Percentiles rank a stretch among this genome's conserved stretches.
These are phyloP conservation scores for Watsonalla binaria DNA, from an alignment of 2,888 invertebrate genomes.

Conservation along the genomic window DNA sequence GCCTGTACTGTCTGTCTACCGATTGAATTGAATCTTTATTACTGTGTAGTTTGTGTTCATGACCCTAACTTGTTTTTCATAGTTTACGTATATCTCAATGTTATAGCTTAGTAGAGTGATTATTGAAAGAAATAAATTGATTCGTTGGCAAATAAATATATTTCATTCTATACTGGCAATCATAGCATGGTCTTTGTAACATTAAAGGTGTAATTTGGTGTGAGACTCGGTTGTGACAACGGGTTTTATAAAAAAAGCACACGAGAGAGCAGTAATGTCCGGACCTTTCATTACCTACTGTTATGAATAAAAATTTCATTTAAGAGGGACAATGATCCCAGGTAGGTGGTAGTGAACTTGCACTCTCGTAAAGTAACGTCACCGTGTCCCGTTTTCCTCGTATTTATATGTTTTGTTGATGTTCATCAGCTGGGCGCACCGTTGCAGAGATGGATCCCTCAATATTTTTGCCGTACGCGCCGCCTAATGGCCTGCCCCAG, in stretches of 20 bases:
- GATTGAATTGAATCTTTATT: too few relatives aligned
- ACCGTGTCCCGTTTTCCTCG: neutral
- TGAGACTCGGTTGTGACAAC: conserved; percentile 34
- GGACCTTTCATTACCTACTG: conserved; percentile 20
- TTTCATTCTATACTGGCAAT: conserved; percentile 15
- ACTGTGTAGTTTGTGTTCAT: too few relatives aligned
- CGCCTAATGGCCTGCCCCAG: conserved; percentile 87
- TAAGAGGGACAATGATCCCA: conserved; percentile 4
- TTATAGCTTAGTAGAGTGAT: conserved; percentile 8
- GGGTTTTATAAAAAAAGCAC: conserved; percentile 19
- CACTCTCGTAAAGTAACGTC: neutral
- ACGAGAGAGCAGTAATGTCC: conserved; percentile 31
- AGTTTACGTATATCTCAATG: conserved; percentile 23
- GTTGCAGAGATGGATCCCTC: conserved; percentile 84
- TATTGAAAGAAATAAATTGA: too few relatives aligned
- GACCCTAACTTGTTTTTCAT: conserved; percentile 20
- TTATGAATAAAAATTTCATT: conserved; percentile 25
- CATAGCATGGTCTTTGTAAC: conserved; percentile 18
- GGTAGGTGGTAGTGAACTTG: conserved; percentile 9
- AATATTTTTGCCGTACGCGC: conserved; percentile 81
- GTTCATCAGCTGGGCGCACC: conserved; percentile 33
- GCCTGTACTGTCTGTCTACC: too few relatives aligned
- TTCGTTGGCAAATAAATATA: conserved; percentile 7
- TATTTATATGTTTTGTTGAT: conserved; percentile 19
- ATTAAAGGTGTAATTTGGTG: conserved; percentile 5